Evolutionary conservation across 2,797 vertebrate genomes (phyloP).

Genomic region (Oryzias sinensis): DNA sequence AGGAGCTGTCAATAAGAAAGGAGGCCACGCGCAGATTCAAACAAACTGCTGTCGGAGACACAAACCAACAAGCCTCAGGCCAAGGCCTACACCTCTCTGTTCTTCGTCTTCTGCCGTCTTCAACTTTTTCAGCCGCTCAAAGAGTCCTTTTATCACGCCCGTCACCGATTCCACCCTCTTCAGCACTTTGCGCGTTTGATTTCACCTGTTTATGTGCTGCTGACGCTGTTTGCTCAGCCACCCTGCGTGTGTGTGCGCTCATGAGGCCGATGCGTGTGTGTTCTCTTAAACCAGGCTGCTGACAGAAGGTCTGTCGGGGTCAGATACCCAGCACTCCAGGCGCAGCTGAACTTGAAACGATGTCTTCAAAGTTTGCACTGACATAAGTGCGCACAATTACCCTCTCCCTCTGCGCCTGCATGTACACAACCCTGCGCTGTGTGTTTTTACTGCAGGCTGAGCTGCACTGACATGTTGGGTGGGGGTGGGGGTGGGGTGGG

Average conservation of each 20-base stretch:
- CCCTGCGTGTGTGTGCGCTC: constrained; percentile 34
- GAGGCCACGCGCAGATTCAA: constrained; percentile 54
- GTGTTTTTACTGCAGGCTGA: constrained; percentile 42
- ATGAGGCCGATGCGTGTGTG: constrained; percentile 35
- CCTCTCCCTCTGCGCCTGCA: constrained; percentile 16
- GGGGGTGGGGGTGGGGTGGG: constrained; percentile 2
- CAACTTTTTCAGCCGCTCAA: constrained; percentile 51
- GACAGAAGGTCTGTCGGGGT: constrained; percentile 64
- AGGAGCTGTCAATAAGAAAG: constrained; percentile 58
- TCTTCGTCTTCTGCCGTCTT: constrained; percentile 56
- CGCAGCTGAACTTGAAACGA: constrained; percentile 43
- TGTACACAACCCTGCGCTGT: constrained; percentile 17
- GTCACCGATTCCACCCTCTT: constrained; percentile 67
- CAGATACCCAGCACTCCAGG: constrained; percentile 34
- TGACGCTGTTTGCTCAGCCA: constrained; percentile 71
- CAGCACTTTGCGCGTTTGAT: constrained; percentile 73
- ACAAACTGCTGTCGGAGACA: constrained; percentile 73
- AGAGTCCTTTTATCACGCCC: constrained; percentile 68
- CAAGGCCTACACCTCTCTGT: constrained; percentile 38
- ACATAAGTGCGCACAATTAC: constrained; percentile 49
- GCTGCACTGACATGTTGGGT: constrained; percentile 1
- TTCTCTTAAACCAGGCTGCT: constrained; percentile 70
- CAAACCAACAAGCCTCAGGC: constrained; percentile 66
- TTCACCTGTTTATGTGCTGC: constrained; percentile 69
- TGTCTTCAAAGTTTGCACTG: constrained; percentile 51